Evolutionary conservation across 2,888 invertebrate genomes (phyloP), one percentile per base, ranked within the genome.

Genomic region (Drosophila stalkeri): DNA sequence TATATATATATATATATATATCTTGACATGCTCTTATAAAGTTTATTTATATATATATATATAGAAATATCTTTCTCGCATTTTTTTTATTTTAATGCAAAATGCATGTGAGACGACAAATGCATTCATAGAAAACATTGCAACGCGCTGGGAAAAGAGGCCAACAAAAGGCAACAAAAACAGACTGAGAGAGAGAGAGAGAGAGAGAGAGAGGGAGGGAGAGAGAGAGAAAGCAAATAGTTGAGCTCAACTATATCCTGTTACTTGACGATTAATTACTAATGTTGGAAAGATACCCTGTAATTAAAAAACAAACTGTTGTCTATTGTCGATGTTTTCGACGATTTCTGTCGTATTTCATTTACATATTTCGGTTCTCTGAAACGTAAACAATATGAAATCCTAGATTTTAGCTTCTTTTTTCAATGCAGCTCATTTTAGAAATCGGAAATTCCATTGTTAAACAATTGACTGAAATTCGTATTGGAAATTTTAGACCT

Each of bases 91-190:
- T 56, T 70, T 43, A 75, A 65, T 63, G 66, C 57, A 43, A 75
- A 75, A 31, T 27, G 46, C 41, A 39, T 64, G 75, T 70, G 64
- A 43, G 37, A 31, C 54, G 41, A 52, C 52, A 52, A 54, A 37
- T 54, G 52, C 37, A 54, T 54, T 54, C 61, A 62, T 43, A 57
- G 54, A 59, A 72, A 49, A 39, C 23, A 18, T 39, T 31, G 43
- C 59, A 56, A 64, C 43, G 55, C 49, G 55, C 49, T 74, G 75
- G 63, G 75, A 74, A 74, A 69, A 43, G 51, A 18, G 51, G 33
- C 51, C 49, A 51, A 68, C 62, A 71, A 69, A 47, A 23, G 57
- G 31, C 27, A 59, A 27, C 8, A 49, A 18, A 43, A 43, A 18
- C 18, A 18, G 18, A n/a, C 18, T 1, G 12, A 18, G 18, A 20